These are phyloP conservation scores for Sminthopsis crassicaudata DNA, from an alignment of 2,113 vertebrate genomes.

Conservation along the genomic window DNA sequence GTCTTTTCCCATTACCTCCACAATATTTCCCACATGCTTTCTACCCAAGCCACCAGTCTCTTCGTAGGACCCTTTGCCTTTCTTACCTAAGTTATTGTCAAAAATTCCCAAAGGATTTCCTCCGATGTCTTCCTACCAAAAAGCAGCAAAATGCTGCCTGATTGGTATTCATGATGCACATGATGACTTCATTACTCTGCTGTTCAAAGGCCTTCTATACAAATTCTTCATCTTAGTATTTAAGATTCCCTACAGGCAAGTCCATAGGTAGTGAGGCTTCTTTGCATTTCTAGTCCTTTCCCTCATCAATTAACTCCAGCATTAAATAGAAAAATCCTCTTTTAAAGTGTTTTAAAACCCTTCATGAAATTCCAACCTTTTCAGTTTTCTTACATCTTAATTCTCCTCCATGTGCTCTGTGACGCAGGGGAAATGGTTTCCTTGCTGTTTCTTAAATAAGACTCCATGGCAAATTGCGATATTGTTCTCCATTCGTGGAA, in stretches of 20 bases:
- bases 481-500: no score
- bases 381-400: neutral
- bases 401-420: neutral
- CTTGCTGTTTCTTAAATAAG: no score
- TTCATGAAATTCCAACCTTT: neutral
- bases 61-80: neutral
- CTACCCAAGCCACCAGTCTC: neutral
- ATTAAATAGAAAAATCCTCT: neutral
- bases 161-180: neutral
- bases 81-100: neutral
- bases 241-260: no score
- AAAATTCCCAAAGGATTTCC: neutral
- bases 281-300: neutral
- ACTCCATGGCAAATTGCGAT: no score
- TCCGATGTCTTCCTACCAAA: neutral
- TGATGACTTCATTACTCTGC: neutral
- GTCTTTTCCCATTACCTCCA: neutral
- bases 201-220: neutral
- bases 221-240: neutral
- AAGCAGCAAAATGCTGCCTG: neutral
- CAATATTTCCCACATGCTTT: neutral
- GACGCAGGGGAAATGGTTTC: neutral
- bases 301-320: neutral
- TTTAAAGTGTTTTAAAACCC: neutral
- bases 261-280: neutral